Evolutionary conservation across 2,888 invertebrate genomes (phyloP).

Genomic region (Atrina japonica): DNA sequence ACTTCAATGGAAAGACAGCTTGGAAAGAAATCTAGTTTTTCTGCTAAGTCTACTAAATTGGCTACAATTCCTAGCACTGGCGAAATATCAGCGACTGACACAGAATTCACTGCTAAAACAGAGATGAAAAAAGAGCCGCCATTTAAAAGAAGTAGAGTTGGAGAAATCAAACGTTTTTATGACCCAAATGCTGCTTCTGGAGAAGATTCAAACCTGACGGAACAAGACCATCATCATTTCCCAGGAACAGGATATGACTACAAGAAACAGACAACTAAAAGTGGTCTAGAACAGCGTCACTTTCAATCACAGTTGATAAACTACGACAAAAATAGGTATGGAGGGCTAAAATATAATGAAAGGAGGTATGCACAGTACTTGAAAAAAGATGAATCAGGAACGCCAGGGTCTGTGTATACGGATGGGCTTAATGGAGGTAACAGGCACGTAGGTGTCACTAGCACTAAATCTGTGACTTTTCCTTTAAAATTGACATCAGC

Average conservation of each 20-base stretch:
- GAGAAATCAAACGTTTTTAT: slow-evolving; percentile 93
- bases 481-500: slow-evolving; percentile 15
- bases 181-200: slow-evolving; percentile 81
- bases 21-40: neutral
- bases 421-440: slow-evolving; percentile 46
- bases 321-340: slow-evolving; percentile 10
- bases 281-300: too few relatives aligned
- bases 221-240: too few relatives aligned
- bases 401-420: slow-evolving; percentile 50
- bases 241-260: too few relatives aligned
- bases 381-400: slow-evolving; percentile 51
- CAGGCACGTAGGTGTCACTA: neutral
- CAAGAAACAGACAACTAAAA: too few relatives aligned
- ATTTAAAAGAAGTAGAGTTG: slow-evolving; percentile 89
- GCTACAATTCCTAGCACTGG: slow-evolving; percentile 61
- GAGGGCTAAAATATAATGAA: slow-evolving; percentile 8
- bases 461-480: slow-evolving; percentile 9
- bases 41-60: slow-evolving; percentile 39
- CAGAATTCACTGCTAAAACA: slow-evolving; percentile 44
- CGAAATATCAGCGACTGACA: slow-evolving; percentile 41
- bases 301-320: neutral
- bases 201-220: too few relatives aligned
- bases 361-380: slow-evolving; percentile 19
- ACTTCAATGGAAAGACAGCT: slow-evolving; percentile 36
- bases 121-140: slow-evolving; percentile 73